Evolutionary conservation across 1,140 invertebrate species (phyloP), one percentile per base, ranked within the genome.

Genomic region (Ceratosolen fusciceps): DNA sequence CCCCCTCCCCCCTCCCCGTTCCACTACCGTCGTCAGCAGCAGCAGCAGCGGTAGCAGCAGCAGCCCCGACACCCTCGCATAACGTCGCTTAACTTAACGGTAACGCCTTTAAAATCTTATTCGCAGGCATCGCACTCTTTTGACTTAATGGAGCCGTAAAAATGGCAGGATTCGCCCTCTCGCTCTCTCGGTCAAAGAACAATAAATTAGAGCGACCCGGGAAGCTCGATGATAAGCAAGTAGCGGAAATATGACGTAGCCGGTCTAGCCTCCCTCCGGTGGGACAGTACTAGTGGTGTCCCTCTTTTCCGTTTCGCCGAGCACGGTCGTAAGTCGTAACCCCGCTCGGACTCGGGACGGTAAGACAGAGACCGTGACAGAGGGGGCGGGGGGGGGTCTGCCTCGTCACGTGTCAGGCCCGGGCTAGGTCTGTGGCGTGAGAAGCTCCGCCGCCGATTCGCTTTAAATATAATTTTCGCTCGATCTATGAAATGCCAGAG

Each of bases 171-270:
- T 39, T 19, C 39, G n/a, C 24, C n/a, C n/a, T n/a, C n/a, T n/a
- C n/a, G n/a, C n/a, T n/a, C n/a, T n/a, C n/a, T n/a, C 31, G 10
- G 24, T 12, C 39, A 52, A 21, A 9, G 21, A 54, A 72, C 49
- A 72, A 65, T 75, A 65, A 75, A 75, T 75, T 31, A 65, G 74
- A 19, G 19, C 43, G 2, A 65, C 12, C 31, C 19, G 67, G 26
- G 39, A 65, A 75, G 34, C 29, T 34, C 43, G 58, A 43, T n/a
- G n/a, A n/a, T 26, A 54, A 31, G 14, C 24, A 43, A 21, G 0
- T 43, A 4, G 39, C 21, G 24, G 39, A 70, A 47, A 49, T 29
- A 70, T 10, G 39, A 2, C 19, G 21, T 5, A 43, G 39, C 5
- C 12, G 5, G 5, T 43, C 39, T 12, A 43, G 5, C 39, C 39